phyloP scores from a whole-genome alignment of 1,140 invertebrate genomes.

The Holotrichia oblita region DNA sequence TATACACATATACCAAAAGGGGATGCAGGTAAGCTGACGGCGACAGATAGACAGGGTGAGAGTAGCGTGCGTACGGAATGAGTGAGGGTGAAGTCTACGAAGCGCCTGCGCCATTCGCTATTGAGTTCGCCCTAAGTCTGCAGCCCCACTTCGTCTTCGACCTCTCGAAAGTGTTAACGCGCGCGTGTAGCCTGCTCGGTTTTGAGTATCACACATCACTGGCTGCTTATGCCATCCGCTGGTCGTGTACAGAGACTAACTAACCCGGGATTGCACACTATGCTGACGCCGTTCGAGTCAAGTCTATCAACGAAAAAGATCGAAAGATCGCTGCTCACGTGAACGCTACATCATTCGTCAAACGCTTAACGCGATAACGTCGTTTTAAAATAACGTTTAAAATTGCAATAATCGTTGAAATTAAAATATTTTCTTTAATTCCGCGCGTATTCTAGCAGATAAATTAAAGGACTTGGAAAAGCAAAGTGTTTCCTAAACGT shows the following conservation, averaged over 20 bases:
- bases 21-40: slow-evolving; percentile 54
- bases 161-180: slow-evolving; percentile 41
- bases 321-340: too few relatives aligned
- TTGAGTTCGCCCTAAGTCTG: slow-evolving; percentile 56
- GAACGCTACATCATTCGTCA: too few relatives aligned
- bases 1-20: slow-evolving; percentile 33
- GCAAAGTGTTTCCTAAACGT: too few relatives aligned
- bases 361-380: background rate
- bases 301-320: background rate
- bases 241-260: background rate
- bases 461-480: too few relatives aligned
- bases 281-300: background rate
- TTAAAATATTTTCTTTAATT: too few relatives aligned
- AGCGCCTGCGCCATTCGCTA: slow-evolving; percentile 54
- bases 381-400: background rate
- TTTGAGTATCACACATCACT: too few relatives aligned
- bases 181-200: background rate
- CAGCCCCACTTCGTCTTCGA: slow-evolving; percentile 58
- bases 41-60: slow-evolving; percentile 50
- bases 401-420: too few relatives aligned
- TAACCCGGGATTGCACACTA: background rate
- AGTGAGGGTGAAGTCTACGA: slow-evolving; percentile 19
- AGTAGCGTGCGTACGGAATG: slow-evolving; percentile 14
- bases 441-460: too few relatives aligned
- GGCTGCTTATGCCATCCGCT: background rate